A percentile compares a stretch with the other conserved stretches of the same genome.
Conservation (phyloP, 2,888 invertebrate species). For the Spilarctia lutea region DNA sequence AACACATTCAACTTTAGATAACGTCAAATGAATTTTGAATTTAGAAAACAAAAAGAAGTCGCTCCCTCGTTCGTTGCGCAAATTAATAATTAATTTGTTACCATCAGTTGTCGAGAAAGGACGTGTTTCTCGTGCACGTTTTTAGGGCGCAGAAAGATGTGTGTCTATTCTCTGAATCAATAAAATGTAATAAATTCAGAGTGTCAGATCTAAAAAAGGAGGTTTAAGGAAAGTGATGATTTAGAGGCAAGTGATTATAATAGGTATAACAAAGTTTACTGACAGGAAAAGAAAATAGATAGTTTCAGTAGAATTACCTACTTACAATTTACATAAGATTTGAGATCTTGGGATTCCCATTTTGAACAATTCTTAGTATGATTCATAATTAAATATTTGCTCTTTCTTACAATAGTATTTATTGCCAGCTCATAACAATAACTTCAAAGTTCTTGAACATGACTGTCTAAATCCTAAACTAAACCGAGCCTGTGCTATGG, state of each 20-base stretch:
- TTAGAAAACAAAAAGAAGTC: slow-evolving; percentile 77
- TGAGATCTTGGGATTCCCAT: background rate
- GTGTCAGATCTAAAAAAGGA: slow-evolving; percentile 10
- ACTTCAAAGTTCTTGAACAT: too few relatives aligned
- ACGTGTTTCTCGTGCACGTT: slow-evolving; percentile 53
- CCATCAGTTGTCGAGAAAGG: slow-evolving; percentile 70
- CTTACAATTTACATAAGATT: background rate
- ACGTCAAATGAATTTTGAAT: slow-evolving; percentile 77
- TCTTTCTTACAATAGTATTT: background rate
- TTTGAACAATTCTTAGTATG: background rate
- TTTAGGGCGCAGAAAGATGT: slow-evolving; percentile 10
- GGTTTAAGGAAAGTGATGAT: background rate
- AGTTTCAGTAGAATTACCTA: background rate
- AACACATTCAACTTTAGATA: slow-evolving; percentile 77
- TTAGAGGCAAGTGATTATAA: background rate
- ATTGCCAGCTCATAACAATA: background rate
- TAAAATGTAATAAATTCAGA: slow-evolving; percentile 10
- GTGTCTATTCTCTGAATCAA: slow-evolving; percentile 17
- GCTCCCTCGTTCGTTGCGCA: slow-evolving; percentile 70
- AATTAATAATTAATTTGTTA: slow-evolving; percentile 85
- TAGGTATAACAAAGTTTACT: background rate
- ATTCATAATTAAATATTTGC: background rate
- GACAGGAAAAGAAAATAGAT: background rate
- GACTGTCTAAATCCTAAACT: too few relatives aligned
- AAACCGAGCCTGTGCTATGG: too few relatives aligned